Base-by-base conservation (phyloP, 2,888 invertebrate species). In the Dryobotodes eremita region DNA sequence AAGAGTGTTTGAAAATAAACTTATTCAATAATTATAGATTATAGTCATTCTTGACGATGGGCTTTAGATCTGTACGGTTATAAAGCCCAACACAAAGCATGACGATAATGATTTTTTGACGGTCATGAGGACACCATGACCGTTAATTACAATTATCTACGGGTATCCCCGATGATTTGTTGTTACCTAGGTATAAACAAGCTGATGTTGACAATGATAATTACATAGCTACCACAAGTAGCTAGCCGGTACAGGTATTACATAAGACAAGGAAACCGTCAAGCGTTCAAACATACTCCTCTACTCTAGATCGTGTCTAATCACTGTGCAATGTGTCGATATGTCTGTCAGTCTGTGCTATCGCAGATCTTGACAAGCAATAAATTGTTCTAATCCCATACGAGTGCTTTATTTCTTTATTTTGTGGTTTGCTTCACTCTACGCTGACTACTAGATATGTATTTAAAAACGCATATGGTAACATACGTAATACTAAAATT, bases 351-450 rank as follows among this genome's bases (percentile, higher is more conserved):
- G 78, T 42, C 68, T 64, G 11, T 59, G 42, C 57, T 83, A 85
- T 85, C 84, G 62, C 15, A 59, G 53, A 83, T 79, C 86, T 86
- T 83, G 83, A 85, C 86, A 85, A 83, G 79, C 50, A 71, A 65
- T 69, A 76, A 68, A 86, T 76, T 76, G 48, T 83, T 86, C 65
- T 64, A 65, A 75, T 74, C 62, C 70, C 50, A 71, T 53, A 26
- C 17, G 2, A 69, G 42, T 50, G 20, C 15, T 69, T 80, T 48
- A 26, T 57, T 59, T 36, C 13, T 66, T 31, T 15, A 6, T 53
- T 82, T 80, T 59, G 65, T 71, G 31, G 23, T 50, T n/a, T 2
- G 15, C 4, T 10, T 59, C 6, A 20, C n/a, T 82, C 11, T 53
- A 48, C n/a, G 5, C n/a, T 26, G 26, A 23, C 10, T 20, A 36